Percentiles rank a stretch among this genome's conserved stretches.
Evolutionary conservation across 2,797 vertebrate genomes (phyloP).

Genomic region (Urophycis tenuis): DNA sequence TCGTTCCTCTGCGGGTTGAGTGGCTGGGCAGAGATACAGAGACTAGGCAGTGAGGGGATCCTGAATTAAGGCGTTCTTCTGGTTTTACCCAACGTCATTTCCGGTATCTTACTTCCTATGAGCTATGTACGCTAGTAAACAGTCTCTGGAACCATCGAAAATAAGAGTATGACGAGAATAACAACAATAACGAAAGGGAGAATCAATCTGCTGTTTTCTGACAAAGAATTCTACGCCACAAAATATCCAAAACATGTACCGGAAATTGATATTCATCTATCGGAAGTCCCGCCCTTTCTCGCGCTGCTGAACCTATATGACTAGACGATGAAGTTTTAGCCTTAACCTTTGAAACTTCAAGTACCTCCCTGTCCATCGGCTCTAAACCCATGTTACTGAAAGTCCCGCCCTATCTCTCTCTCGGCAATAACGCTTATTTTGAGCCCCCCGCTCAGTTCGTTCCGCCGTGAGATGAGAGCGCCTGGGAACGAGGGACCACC

Average conservation of each 20-base stretch:
- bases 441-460: not conserved
- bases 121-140: not conserved
- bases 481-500: slow-evolving; percentile 16
- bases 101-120: not conserved
- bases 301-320: not conserved
- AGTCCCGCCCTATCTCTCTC: not conserved
- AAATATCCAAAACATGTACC: not conserved
- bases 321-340: not conserved
- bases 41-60: not conserved
- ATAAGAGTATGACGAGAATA: not conserved
- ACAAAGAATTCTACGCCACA: not conserved
- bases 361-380: not conserved
- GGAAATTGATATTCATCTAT: not conserved
- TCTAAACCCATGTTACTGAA: not conserved
- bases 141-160: not conserved
- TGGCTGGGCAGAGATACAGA: slow-evolving; percentile 8
- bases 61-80: not conserved
- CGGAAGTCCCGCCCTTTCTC: not conserved
- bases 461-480: not conserved
- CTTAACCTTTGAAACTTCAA: not conserved
- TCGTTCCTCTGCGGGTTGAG: slow-evolving; percentile 30
- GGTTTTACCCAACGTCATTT: not conserved
- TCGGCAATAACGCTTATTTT: not conserved
- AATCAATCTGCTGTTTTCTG: not conserved
- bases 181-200: not conserved